These are phyloP conservation scores for Gambusia affinis DNA, from an alignment of 2,113 vertebrate species.

Conservation along the genomic window DNA sequence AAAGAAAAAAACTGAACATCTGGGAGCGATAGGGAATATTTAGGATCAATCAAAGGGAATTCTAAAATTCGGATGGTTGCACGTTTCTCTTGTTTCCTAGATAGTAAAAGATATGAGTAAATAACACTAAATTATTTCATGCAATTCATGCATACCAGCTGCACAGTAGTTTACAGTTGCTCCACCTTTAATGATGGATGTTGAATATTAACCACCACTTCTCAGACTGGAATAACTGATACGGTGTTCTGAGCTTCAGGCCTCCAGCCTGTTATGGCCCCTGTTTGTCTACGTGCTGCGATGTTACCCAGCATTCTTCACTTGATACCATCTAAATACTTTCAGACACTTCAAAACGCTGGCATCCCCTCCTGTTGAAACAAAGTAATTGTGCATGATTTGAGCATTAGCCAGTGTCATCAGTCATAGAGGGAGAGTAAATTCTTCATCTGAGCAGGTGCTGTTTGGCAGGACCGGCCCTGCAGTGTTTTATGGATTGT, in stretches of 20 bases:
- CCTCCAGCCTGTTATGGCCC: constrained; percentile 4
- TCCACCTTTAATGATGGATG: constrained; percentile 19
- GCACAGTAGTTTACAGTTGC: constrained; percentile 1
- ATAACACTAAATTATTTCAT: not conserved
- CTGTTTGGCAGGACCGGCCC: constrained; percentile 38
- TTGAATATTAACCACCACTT: constrained; percentile 20
- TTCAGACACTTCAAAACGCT: constrained; percentile 9
- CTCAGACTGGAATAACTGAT: constrained; percentile 19
- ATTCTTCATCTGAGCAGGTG: constrained; percentile 45
- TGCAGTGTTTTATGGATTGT: constrained; percentile 52
- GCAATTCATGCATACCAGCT: not conserved
- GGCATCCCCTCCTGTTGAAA: constrained; percentile 21
- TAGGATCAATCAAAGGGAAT: too few species aligned
- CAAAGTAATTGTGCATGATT: constrained; percentile 28
- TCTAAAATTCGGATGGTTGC: too few species aligned
- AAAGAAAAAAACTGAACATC: too few species aligned
- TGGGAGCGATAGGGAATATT: too few species aligned
- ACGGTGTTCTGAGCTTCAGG: constrained; percentile 7
- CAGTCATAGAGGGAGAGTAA: constrained; percentile 44
- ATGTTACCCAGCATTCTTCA: constrained; percentile 15
- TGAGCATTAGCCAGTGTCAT: constrained; percentile 55
- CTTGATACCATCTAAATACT: constrained; percentile 11
- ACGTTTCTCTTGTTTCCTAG: too few species aligned
- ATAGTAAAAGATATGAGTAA: too few species aligned
- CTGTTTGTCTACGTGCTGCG: not conserved